Percentiles rank a stretch among this genome's conserved stretches.
Conservation (phyloP, 1,140 invertebrate genomes). For the Drosophila kurseongensis region DNA sequence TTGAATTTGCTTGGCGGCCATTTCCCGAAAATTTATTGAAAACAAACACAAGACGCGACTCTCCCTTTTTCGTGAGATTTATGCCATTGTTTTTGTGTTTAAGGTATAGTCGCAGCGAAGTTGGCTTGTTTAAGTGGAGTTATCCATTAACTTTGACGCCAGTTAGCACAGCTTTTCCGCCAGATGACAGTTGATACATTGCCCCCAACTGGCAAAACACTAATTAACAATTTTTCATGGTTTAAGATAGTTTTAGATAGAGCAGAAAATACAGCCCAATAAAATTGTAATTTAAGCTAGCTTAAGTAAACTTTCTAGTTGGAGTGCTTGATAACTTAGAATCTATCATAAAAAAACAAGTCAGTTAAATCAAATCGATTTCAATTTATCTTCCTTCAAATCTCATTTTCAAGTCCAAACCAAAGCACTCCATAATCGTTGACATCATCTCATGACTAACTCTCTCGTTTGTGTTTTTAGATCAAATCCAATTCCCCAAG, state of each 20-base stretch:
- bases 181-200: constrained; percentile 33
- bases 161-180: constrained; percentile 20
- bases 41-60: constrained; percentile 59
- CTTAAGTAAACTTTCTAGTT: background rate
- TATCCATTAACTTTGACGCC: constrained; percentile 31
- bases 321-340: too few species aligned
- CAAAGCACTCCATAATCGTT: constrained; percentile 19
- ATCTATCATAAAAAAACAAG: background rate
- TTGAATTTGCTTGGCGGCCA: constrained; percentile 61
- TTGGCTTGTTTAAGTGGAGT: constrained; percentile 25
- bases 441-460: constrained; percentile 44
- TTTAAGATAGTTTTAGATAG: background rate
- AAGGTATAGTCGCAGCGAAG: constrained; percentile 11
- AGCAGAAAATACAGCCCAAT: too few species aligned
- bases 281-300: too few species aligned
- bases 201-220: constrained; percentile 26
- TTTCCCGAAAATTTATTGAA: constrained; percentile 69
- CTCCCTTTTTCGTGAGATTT: constrained; percentile 50
- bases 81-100: constrained; percentile 61
- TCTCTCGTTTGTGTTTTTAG: constrained; percentile 28
- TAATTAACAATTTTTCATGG: constrained; percentile 23
- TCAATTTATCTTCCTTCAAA: background rate
- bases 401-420: background rate
- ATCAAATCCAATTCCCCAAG: constrained; percentile 26
- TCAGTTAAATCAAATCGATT: too few species aligned